phyloP scores from a whole-genome alignment of 37 sponge, comb jelly and placozoan species.

The Cliona cf. orientalis region DNA sequence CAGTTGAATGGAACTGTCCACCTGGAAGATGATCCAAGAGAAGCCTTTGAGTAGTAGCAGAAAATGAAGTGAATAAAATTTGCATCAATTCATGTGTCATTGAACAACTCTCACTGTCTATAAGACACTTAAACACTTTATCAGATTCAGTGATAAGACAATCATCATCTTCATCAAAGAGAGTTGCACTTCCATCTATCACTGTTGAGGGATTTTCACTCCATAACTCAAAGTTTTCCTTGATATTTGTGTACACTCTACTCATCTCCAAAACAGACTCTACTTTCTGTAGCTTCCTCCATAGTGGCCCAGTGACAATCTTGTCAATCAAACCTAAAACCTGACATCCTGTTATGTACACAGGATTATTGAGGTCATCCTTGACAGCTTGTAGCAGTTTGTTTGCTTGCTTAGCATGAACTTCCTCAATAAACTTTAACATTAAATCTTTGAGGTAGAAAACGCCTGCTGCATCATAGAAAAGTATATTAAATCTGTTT shows the following conservation, averaged over 20 bases:
- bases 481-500: slow-evolving; percentile 44
- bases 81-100: slow-evolving; percentile 30
- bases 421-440: slow-evolving; percentile 19
- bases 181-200: neutral
- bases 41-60: slow-evolving; percentile 32
- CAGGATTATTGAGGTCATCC: slow-evolving; percentile 15
- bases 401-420: neutral
- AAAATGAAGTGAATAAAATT: slow-evolving; percentile 34
- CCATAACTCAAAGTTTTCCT: slow-evolving; percentile 48
- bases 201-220: slow-evolving; percentile 13
- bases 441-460: slow-evolving; percentile 27
- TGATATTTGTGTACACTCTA: slow-evolving; percentile 28
- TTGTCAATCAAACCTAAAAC: slow-evolving; percentile 54
- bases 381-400: slow-evolving; percentile 34
- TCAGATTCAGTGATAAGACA: neutral
- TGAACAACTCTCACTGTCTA: neutral
- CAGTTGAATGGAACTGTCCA: slow-evolving; percentile 20
- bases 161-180: slow-evolving; percentile 10
- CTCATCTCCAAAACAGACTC: slow-evolving; percentile 27
- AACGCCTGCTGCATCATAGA: slow-evolving; percentile 59
- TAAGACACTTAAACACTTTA: neutral
- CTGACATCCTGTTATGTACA: slow-evolving; percentile 36
- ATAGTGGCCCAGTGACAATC: slow-evolving; percentile 47
- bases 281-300: slow-evolving; percentile 29
- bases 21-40: slow-evolving; percentile 47